These are phyloP conservation scores for Clusia tigrina DNA, from an alignment of 2,888 invertebrate species.

Conservation along the genomic window DNA sequence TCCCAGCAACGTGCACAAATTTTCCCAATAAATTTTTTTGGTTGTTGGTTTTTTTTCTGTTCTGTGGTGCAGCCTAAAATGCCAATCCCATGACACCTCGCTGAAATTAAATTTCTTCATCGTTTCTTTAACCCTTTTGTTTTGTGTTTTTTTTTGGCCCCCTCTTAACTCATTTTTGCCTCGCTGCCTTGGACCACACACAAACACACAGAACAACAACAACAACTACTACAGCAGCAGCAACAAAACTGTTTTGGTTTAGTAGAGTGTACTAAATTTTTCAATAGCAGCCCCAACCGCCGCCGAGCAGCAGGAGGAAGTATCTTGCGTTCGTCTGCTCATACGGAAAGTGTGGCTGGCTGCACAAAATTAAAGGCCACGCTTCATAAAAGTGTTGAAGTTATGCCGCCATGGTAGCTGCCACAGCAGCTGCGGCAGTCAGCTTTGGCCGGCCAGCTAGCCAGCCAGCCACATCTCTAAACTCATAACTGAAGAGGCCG, in stretches of 20 bases:
- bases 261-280: too few relatives aligned
- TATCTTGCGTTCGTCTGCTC: not conserved
- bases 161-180: too few relatives aligned
- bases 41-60: not conserved
- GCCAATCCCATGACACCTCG: conserved; percentile 28
- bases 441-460: too few relatives aligned
- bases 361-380: conserved; percentile 45
- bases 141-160: conserved; percentile 1
- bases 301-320: not conserved
- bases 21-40: not conserved
- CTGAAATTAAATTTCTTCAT: conserved; percentile 26
- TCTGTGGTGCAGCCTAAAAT: conserved; percentile 14
- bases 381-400: conserved; percentile 47
- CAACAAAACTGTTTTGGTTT: conserved; percentile 8
- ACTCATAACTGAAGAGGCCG: conserved; percentile 3
- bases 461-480: not conserved
- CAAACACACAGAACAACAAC: too few relatives aligned
- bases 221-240: too few relatives aligned
- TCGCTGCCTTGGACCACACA: conserved; percentile 27
- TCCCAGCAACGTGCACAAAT: not conserved
- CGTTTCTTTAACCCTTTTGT: not conserved
- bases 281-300: too few relatives aligned
- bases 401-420: conserved; percentile 37
- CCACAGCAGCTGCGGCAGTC: conserved; percentile 23
- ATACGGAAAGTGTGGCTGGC: conserved; percentile 37